Evolutionary conservation across 2,888 invertebrate genomes (phyloP).

Genomic region (Zeuzera pyrina): DNA sequence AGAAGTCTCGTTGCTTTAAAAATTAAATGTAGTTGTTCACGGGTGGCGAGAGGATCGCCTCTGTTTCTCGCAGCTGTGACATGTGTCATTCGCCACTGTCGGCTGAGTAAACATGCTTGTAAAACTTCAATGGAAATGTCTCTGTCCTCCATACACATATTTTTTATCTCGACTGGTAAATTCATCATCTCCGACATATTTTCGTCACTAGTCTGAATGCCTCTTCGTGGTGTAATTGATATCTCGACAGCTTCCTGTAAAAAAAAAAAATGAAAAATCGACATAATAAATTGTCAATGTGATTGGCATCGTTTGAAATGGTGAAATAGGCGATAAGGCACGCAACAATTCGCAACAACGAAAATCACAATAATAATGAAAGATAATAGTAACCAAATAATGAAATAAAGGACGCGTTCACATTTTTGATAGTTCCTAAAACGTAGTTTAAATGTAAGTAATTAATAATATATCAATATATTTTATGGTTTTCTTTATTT

Average conservation of each 20-base stretch:
- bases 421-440: no score
- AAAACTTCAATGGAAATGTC: constrained; percentile 71
- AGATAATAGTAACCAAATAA: no score
- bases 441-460: no score
- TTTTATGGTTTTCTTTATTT: no score
- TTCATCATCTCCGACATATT: constrained; percentile 73
- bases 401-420: no score
- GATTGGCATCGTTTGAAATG: no score
- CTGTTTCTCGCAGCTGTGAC: constrained; percentile 39
- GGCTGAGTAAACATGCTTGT: constrained; percentile 74
- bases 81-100: constrained; percentile 72
- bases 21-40: constrained; percentile 55
- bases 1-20: constrained; percentile 44
- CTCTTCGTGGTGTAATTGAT: constrained; percentile 67
- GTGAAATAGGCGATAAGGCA: no score
- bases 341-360: no score
- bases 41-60: constrained; percentile 33
- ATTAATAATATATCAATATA: no score
- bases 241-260: constrained; percentile 71
- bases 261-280: no score
- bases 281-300: no score
- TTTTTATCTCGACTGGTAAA: constrained; percentile 78
- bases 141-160: constrained; percentile 78
- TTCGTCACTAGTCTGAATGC: constrained; percentile 43
- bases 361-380: no score